These are phyloP conservation scores for Rhinolophus ferrumequinum DNA, from an alignment of 2,113 vertebrate genomes.

Conservation along the genomic window DNA sequence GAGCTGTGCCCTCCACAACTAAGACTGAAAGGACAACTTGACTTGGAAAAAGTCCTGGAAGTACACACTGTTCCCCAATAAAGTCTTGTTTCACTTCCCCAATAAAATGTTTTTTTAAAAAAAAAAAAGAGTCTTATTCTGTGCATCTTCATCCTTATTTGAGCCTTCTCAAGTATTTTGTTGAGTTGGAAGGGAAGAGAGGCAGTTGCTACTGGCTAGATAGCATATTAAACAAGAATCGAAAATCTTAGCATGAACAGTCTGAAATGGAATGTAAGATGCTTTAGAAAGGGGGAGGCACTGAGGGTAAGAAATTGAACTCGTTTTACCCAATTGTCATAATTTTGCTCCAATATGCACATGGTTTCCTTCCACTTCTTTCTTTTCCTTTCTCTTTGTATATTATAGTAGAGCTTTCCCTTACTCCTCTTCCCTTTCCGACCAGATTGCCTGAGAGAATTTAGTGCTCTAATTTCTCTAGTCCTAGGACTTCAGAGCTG, in stretches of 20 bases:
- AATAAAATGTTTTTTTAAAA: too few species aligned
- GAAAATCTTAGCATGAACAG: neutral
- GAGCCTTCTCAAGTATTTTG: neutral
- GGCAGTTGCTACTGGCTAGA: neutral
- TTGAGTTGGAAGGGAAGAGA: neutral
- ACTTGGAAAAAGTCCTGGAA: too few species aligned
- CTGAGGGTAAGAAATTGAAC: neutral
- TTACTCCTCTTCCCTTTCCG: neutral
- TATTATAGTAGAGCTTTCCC: neutral
- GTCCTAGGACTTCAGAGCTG: neutral
- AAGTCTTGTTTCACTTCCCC: too few species aligned
- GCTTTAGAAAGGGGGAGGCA: neutral
- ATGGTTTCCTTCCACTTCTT: neutral
- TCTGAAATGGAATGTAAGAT: neutral
- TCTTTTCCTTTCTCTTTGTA: neutral
- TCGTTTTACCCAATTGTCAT: neutral
- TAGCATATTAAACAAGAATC: neutral
- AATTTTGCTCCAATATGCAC: neutral
- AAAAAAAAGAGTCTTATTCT: neutral
- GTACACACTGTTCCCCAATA: too few species aligned
- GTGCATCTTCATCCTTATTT: neutral
- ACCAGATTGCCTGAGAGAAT: neutral
- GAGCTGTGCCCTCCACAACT: too few species aligned
- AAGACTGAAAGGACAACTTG: too few species aligned
- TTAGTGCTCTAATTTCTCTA: neutral